Evolutionary conservation across 2,113 vertebrate genomes (phyloP).

Genomic region (Donacobius atricapilla): DNA sequence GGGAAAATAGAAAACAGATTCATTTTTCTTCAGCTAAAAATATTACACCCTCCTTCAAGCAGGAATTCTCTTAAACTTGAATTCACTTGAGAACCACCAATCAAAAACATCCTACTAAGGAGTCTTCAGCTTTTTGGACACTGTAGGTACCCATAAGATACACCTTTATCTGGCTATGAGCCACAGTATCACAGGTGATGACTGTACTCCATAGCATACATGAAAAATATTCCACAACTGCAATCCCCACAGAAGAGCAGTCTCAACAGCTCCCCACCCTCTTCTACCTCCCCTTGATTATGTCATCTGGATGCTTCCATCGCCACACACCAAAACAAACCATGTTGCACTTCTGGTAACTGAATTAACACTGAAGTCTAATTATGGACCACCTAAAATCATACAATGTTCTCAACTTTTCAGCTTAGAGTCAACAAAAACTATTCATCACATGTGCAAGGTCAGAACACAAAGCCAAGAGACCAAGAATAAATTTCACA

Average conservation of each 20-base stretch:
- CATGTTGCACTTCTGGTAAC: accelerated
- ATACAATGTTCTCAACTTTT: neutral
- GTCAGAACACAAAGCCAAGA: neutral
- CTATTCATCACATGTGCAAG: accelerated
- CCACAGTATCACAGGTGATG: neutral
- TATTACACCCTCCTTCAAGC: neutral
- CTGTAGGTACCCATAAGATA: neutral
- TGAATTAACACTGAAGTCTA: neutral
- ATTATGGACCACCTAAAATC: neutral
- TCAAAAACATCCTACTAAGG: neutral
- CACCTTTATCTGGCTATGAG: neutral
- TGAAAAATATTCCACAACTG: neutral
- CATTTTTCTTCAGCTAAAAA: neutral
- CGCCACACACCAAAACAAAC: neutral
- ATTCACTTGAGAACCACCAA: neutral
- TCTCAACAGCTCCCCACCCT: neutral
- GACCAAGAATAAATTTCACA: neutral
- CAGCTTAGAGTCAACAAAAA: neutral
- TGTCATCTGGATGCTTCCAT: neutral
- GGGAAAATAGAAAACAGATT: neutral
- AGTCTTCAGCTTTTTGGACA: neutral
- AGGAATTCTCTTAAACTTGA: neutral
- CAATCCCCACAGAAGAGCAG: neutral
- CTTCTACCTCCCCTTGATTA: neutral
- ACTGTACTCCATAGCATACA: neutral